Evolutionary conservation across 2,797 vertebrate species (phyloP).

Genomic region (Gymnoscopelus braueri): DNA sequence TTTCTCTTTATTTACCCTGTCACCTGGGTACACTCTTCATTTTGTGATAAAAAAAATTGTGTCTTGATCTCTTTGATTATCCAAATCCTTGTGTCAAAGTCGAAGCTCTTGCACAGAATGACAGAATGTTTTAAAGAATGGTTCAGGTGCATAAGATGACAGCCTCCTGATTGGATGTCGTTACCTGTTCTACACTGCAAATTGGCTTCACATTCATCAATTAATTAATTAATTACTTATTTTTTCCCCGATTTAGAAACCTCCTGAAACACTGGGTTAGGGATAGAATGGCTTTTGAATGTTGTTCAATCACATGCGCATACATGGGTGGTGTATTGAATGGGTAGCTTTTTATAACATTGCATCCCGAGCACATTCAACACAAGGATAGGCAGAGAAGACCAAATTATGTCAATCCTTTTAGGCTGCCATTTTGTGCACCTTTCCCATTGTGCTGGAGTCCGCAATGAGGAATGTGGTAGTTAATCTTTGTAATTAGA

Average conservation of each 20-base stretch:
- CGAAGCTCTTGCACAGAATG: constrained; percentile 25
- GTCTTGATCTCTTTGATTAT: constrained; percentile 1
- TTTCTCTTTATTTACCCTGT: constrained; percentile 23
- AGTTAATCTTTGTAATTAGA: constrained; percentile 26
- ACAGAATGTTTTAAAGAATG: constrained; percentile 24
- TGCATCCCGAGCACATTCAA: not conserved
- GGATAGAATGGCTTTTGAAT: not conserved
- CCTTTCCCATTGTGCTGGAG: constrained; percentile 12
- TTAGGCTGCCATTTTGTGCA: constrained; percentile 24
- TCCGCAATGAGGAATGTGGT: constrained; percentile 23
- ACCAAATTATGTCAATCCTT: not conserved
- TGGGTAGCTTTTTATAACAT: not conserved
- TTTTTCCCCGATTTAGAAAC: not conserved
- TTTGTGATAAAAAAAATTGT: constrained; percentile 26
- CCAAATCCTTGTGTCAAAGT: constrained; percentile 16
- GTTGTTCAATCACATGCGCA: no score
- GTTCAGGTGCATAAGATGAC: constrained; percentile 1
- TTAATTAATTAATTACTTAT: not conserved
- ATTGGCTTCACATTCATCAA: not conserved
- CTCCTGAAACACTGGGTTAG: not conserved
- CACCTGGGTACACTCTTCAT: constrained; percentile 21
- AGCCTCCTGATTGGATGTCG: not conserved
- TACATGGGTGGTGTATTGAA: not conserved
- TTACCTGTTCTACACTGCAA: no score
- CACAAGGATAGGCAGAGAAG: not conserved